Evolutionary conservation across 1,140 invertebrate species (phyloP).

Genomic region (Adoxophyes honmai): DNA sequence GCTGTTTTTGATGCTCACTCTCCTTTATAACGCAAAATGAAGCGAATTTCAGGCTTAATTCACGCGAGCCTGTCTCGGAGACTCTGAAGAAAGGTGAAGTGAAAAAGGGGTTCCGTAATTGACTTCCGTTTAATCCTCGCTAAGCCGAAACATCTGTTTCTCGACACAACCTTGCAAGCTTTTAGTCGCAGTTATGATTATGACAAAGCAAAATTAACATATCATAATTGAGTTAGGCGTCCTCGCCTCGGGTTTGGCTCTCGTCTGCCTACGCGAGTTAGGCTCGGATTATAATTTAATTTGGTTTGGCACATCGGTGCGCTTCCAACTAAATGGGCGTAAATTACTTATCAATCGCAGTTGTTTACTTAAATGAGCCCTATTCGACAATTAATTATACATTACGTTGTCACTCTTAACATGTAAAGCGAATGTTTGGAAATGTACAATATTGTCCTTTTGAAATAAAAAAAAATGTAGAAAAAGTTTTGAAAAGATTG

Average conservation of each 20-base stretch:
- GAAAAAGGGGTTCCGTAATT: slow-evolving; percentile 9
- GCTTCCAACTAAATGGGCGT: not conserved
- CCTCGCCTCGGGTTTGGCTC: slow-evolving; percentile 34
- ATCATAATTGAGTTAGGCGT: slow-evolving; percentile 35
- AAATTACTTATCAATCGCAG: slow-evolving; percentile 2
- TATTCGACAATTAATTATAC: not conserved
- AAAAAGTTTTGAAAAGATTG: too few species aligned
- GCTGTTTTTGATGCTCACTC: not conserved
- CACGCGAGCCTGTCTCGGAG: not conserved
- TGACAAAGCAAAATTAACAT: slow-evolving; percentile 41
- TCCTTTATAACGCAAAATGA: not conserved
- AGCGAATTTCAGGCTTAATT: slow-evolving; percentile 1
- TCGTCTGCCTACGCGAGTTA: slow-evolving; percentile 30
- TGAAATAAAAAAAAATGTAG: too few species aligned
- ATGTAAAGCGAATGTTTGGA: too few species aligned
- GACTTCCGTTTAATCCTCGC: slow-evolving; percentile 6
- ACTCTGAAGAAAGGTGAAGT: not conserved
- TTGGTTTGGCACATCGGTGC: slow-evolving; percentile 19
- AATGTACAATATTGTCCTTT: too few species aligned
- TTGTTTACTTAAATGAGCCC: slow-evolving; percentile 1
- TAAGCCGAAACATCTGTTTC: slow-evolving; percentile 19
- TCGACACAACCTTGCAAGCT: slow-evolving; percentile 20
- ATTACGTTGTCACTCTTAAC: too few species aligned
- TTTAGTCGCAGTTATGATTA: slow-evolving; percentile 29
- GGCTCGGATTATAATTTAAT: slow-evolving; percentile 39